These are phyloP conservation scores for Stictonetta naevosa DNA, from an alignment of 2,113 vertebrate genomes.

Conservation along the genomic window DNA sequence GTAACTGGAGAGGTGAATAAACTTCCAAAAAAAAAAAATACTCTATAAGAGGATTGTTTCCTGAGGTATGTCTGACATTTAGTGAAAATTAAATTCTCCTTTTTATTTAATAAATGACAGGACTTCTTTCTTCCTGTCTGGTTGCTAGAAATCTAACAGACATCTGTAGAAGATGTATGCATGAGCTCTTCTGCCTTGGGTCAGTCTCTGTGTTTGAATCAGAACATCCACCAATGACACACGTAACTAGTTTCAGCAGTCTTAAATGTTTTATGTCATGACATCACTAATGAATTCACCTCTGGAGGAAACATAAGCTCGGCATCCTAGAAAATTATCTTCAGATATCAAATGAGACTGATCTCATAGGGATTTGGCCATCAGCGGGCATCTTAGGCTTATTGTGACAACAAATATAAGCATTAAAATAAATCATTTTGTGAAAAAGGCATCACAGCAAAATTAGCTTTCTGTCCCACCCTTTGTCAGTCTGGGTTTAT, in stretches of 20 bases:
- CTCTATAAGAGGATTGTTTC: not conserved
- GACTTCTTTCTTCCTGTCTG: not conserved
- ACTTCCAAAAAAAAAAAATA: not conserved
- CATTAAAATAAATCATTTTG: not conserved
- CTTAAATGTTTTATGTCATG: slow-evolving; percentile 14
- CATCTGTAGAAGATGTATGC: not conserved
- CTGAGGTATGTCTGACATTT: slow-evolving; percentile 27
- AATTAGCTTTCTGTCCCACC: not conserved
- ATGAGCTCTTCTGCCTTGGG: slow-evolving; percentile 1
- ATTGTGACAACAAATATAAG: not conserved
- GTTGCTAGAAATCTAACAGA: not conserved
- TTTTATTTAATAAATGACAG: slow-evolving; percentile 26
- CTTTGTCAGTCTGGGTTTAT: not conserved
- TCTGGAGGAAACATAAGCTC: not conserved
- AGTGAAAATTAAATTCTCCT: slow-evolving; percentile 23
- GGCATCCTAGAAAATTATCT: slow-evolving; percentile 15
- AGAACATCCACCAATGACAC: not conserved
- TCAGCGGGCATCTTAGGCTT: not conserved
- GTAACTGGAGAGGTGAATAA: not conserved
- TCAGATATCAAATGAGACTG: not conserved
- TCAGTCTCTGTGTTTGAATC: not conserved
- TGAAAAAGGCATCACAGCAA: not conserved
- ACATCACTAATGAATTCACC: slow-evolving; percentile 33
- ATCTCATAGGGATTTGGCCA: not conserved
- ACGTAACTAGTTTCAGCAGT: not conserved